A percentile compares a stretch with the other conserved stretches of the same genome.
Evolutionary conservation across 2,888 invertebrate genomes (phyloP).

Genomic region (Melieria omissa): DNA sequence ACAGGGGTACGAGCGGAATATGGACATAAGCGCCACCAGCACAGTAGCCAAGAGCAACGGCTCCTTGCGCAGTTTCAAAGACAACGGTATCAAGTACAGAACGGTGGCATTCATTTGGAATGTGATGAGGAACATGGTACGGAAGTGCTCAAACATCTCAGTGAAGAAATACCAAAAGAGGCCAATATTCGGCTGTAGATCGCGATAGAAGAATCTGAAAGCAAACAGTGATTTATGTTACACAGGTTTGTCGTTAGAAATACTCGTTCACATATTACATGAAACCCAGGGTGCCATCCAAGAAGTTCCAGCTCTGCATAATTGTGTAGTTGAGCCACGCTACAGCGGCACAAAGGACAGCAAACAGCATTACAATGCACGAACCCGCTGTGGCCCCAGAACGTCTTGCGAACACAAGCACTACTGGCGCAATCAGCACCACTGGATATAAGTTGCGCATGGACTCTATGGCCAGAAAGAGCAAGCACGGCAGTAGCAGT

Average conservation of each 20-base stretch:
- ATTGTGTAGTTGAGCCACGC: slow-evolving; percentile 68
- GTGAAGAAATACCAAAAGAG: slow-evolving; percentile 99
- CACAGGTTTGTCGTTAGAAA: not conserved
- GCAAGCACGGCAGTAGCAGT: slow-evolving; percentile 71
- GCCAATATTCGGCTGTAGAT: slow-evolving; percentile 96
- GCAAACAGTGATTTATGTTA: slow-evolving; percentile 52
- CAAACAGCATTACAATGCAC: slow-evolving; percentile 47
- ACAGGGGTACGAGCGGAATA: slow-evolving; percentile 97
- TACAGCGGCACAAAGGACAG: slow-evolving; percentile 46
- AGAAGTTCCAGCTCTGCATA: slow-evolving; percentile 74
- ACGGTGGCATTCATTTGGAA: slow-evolving; percentile 96
- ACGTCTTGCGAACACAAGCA: slow-evolving; percentile 67
- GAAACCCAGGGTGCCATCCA: slow-evolving; percentile 82
- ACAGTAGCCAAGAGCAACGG: slow-evolving; percentile 84
- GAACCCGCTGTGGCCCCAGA: slow-evolving; percentile 8
- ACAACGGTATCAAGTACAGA: slow-evolving; percentile 89
- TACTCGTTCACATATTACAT: slow-evolving; percentile 73
- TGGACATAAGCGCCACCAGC: slow-evolving; percentile 82
- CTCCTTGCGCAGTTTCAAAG: slow-evolving; percentile 80
- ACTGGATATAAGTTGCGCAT: slow-evolving; percentile 87
- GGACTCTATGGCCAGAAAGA: slow-evolving; percentile 80
- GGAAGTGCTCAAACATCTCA: slow-evolving; percentile 99
- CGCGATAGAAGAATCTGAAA: slow-evolving; percentile 86
- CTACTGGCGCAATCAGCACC: slow-evolving; percentile 83
- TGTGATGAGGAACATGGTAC: slow-evolving; percentile 92